These are phyloP conservation scores for Epicampocera succincta DNA, from an alignment of 2,888 invertebrate species.

Conservation along the genomic window DNA sequence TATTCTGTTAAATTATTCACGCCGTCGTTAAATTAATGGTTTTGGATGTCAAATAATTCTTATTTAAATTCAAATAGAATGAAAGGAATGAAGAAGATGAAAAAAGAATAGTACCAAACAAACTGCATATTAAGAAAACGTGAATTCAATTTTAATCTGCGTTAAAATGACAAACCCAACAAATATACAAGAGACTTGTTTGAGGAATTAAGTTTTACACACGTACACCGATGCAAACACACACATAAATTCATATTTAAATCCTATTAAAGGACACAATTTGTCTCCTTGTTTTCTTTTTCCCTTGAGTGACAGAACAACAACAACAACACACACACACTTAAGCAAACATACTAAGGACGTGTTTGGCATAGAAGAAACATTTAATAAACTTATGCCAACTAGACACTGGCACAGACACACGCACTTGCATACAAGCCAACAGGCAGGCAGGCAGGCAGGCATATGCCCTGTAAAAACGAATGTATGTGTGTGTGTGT, in stretches of 20 bases:
- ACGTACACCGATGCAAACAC: neutral
- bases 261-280: slow-evolving; percentile 32
- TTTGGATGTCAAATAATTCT: too few relatives aligned
- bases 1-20: too few relatives aligned
- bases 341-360: slow-evolving; percentile 49
- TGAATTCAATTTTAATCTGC: too few relatives aligned
- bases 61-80: too few relatives aligned
- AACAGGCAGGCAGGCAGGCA: neutral
- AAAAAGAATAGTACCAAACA: too few relatives aligned
- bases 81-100: too few relatives aligned
- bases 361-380: slow-evolving; percentile 53
- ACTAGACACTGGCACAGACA: neutral
- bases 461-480: too few relatives aligned
- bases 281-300: slow-evolving; percentile 7
- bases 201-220: slow-evolving; percentile 3
- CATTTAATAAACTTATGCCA: slow-evolving; percentile 22
- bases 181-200: too few relatives aligned
- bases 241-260: slow-evolving; percentile 10
- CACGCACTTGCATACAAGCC: neutral
- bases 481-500: too few relatives aligned
- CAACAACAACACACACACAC: slow-evolving; percentile 27
- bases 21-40: too few relatives aligned
- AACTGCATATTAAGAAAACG: too few relatives aligned
- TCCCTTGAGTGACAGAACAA: slow-evolving; percentile 12
- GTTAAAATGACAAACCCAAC: too few relatives aligned